These are phyloP conservation scores for Malurus splendens DNA, from an alignment of 2,797 vertebrate species.

Conservation along the genomic window DNA sequence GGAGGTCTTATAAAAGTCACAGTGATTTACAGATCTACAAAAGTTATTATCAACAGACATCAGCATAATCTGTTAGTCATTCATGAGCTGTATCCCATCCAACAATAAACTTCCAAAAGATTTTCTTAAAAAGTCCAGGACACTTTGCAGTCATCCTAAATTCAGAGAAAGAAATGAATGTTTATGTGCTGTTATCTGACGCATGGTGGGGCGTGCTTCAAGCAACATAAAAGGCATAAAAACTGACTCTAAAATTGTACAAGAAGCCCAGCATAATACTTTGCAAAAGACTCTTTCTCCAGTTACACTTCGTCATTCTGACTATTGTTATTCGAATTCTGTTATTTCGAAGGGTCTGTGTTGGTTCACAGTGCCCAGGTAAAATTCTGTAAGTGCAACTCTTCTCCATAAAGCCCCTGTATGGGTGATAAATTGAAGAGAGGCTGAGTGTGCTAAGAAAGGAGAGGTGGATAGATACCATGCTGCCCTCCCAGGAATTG, in stretches of 20 bases:
- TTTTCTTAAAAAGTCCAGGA: not conserved
- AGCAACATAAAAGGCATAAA: not conserved
- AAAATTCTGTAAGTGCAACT: not conserved
- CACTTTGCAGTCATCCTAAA: not conserved
- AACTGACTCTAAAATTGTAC: not conserved
- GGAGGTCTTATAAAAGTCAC: not conserved
- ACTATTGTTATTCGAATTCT: not conserved
- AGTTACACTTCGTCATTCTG: not conserved
- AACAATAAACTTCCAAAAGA: not conserved
- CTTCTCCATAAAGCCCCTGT: accelerated
- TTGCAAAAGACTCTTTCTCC: not conserved
- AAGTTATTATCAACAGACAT: not conserved
- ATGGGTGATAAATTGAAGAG: accelerated
- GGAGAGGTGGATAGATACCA: not conserved
- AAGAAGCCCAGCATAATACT: not conserved
- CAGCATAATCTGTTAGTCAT: not conserved
- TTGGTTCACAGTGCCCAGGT: not conserved
- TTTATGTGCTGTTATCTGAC: not conserved
- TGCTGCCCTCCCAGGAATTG: not conserved
- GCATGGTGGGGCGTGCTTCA: not conserved
- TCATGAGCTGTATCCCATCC: not conserved
- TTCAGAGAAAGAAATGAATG: not conserved
- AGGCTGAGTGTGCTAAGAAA: not conserved
- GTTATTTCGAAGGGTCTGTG: not conserved
- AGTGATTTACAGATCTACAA: constrained; percentile 4